Evolutionary conservation across 2,113 vertebrate species (phyloP), one percentile per base, ranked within the genome.

Genomic region (Channa maculata): DNA sequence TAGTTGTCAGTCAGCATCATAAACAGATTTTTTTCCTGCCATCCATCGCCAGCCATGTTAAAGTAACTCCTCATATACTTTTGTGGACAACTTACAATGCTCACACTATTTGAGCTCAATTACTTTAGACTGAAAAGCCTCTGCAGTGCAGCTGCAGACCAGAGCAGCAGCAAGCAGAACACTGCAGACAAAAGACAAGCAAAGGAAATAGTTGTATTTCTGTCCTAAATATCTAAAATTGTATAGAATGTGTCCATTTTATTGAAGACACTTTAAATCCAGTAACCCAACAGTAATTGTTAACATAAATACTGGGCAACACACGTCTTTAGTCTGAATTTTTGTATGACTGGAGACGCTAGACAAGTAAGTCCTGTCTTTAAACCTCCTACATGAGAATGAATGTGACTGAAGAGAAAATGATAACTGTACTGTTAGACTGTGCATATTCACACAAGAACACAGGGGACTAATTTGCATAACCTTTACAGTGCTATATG

Each of bases 141-240:
- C 94, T 91, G 94, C 94, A 94, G 91, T 94, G 92, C 93, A 93
- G 93, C 70, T 79, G 70, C 84, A 92, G 93, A 87, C 86, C 67
- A n/a, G 80, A 93, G 84, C 83, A 93, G 85, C 38, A 43, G 88
- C 71, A 41, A 39, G 15, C 89, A 89, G 86, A 89, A 24, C 65
- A 49, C 74, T 83, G 86, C 85, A 81, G 83, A 34, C 62, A n/a
- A 2, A 33, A 75, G 33, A 13, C 52, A 65, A 44, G 66, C 75
- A 66, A 81, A 66, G 48, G 55, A 68, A 70, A 33, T 53, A 49
- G 6, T 49, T 50, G 9, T 3, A 24, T 24, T 24, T 24, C 24
- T 24, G 24, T 24, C 24, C 24, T 24, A 24, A 24, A 24, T 24
- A 24, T 24, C 24, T 24, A 24, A 24, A 24, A 24, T 24, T 24